Percentiles rank a stretch among this genome's conserved stretches.
Conservation (phyloP, 2,888 invertebrate species). For the Dryobota labecula region DNA sequence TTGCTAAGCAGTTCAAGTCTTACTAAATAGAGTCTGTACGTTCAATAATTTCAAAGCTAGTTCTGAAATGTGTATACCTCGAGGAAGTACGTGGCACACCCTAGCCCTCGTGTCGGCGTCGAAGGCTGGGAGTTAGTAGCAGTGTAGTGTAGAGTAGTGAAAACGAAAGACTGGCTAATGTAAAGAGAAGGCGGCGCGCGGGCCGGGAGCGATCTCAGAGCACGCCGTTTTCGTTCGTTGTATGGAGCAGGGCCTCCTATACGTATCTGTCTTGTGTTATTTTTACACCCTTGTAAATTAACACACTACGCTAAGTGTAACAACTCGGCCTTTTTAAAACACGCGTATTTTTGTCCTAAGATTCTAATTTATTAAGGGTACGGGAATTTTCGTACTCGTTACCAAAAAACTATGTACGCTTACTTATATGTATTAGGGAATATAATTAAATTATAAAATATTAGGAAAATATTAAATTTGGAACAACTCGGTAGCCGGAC, state of each 20-base stretch:
- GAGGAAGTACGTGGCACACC: slow-evolving; percentile 15
- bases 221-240: no score
- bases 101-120: slow-evolving; percentile 36
- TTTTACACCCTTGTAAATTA: slow-evolving; percentile 17
- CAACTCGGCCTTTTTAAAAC: slow-evolving; percentile 34
- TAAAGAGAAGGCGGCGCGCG: slow-evolving; percentile 76
- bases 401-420: slow-evolving; percentile 66
- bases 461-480: slow-evolving; percentile 56
- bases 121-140: slow-evolving; percentile 63
- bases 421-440: slow-evolving; percentile 63
- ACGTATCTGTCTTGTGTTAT: background rate
- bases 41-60: background rate
- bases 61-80: background rate
- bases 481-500: slow-evolving; percentile 37
- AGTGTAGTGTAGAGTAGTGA: slow-evolving; percentile 82
- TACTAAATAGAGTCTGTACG: background rate
- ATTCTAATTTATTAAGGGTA: slow-evolving; percentile 50
- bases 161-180: slow-evolving; percentile 90
- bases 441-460: slow-evolving; percentile 62
- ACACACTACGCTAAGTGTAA: slow-evolving; percentile 26
- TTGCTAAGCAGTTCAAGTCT: background rate
- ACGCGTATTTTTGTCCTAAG: slow-evolving; percentile 46
- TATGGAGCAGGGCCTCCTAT: background rate
- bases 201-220: no score
- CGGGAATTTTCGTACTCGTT: slow-evolving; percentile 62